Conservation (phyloP, 1,140 invertebrate genomes). For the Sinella curviseta region DNA sequence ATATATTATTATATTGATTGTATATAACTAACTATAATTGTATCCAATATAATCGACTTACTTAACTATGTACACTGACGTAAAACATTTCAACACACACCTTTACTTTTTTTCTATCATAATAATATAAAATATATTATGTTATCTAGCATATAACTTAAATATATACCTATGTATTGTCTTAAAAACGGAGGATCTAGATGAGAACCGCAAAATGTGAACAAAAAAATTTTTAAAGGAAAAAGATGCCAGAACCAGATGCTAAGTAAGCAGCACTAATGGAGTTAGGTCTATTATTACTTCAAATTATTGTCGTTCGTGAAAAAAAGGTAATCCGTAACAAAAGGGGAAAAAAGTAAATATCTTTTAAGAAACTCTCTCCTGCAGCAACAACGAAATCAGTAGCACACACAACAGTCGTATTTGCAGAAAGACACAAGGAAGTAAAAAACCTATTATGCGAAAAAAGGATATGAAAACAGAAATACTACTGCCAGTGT, state of each 20-base stretch:
- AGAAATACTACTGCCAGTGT: not conserved
- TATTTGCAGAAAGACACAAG: constrained; percentile 12
- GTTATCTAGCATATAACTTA: no score
- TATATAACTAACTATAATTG: not conserved
- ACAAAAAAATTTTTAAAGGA: no score
- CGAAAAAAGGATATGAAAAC: not conserved
- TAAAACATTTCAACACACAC: not conserved
- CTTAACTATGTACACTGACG: not conserved
- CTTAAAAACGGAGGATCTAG: no score
- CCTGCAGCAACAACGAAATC: not conserved
- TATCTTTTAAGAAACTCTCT: not conserved
- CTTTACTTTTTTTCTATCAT: not conserved
- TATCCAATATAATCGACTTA: not conserved
- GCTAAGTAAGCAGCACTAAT: constrained; percentile 18
- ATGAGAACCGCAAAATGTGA: no score
- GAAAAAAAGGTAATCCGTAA: constrained; percentile 4
- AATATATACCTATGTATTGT: no score
- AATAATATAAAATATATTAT: no score
- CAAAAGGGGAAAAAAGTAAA: not conserved
- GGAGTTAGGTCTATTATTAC: constrained; percentile 3
- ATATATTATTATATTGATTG: no score
- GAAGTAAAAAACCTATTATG: constrained; percentile 16
- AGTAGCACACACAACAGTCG: not conserved
- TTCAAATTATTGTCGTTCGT: constrained; percentile 19
- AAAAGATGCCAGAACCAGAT: constrained; percentile 9